Conservation (phyloP, 2,797 vertebrate genomes). For the Trichosurus vulpecula region DNA sequence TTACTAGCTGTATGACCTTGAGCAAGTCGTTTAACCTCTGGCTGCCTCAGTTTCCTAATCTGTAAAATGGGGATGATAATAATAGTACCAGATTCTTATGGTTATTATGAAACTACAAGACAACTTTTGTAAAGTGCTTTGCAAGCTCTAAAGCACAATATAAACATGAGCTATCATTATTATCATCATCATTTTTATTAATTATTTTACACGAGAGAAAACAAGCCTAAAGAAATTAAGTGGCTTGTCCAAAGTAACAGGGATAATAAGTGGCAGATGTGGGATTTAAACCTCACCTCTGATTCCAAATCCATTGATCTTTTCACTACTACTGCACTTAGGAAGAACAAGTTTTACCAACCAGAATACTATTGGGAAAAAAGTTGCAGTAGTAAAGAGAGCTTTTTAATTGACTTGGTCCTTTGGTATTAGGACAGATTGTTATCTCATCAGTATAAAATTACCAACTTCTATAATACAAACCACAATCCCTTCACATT, state of each 20-base stretch:
- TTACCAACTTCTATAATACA: neutral
- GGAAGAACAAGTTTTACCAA: neutral
- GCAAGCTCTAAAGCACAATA: neutral
- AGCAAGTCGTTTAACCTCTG: neutral
- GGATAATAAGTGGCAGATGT: neutral
- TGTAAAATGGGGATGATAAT: neutral
- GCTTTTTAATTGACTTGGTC: neutral
- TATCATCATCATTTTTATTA: neutral
- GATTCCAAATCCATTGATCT: neutral
- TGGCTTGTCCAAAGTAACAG: neutral
- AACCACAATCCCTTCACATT: neutral
- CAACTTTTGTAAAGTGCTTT: neutral
- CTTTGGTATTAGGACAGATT: neutral
- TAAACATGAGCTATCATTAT: neutral
- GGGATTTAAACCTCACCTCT: neutral
- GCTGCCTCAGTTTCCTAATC: neutral
- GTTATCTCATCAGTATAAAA: neutral
- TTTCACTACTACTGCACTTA: neutral
- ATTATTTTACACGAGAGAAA: neutral
- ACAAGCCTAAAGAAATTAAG: neutral
- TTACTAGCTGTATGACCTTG: neutral
- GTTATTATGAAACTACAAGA: neutral
- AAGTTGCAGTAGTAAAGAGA: neutral
- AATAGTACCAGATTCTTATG: neutral
- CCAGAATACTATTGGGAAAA: neutral